Conservation (phyloP, 2,888 invertebrate species). For the Eupithecia dodoneata region DNA sequence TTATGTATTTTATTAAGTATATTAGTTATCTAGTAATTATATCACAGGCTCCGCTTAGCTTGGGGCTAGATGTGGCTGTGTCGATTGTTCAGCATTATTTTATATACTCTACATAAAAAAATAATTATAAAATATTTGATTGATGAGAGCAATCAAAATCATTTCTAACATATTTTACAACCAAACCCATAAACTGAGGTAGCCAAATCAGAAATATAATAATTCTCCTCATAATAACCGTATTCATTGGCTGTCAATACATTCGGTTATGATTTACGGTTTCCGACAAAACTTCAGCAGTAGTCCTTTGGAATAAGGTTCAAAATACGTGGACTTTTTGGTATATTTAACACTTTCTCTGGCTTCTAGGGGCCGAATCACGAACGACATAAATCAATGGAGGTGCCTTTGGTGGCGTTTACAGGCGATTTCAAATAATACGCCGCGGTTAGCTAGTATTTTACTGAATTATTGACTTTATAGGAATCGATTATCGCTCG, state of each 20-base stretch:
- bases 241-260: conserved; percentile 81
- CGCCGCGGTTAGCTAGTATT: conserved; percentile 48
- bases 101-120: background rate
- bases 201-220: conserved; percentile 52
- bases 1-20: too few relatives aligned
- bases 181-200: conserved; percentile 24
- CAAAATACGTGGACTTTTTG: conserved; percentile 27
- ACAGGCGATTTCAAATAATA: conserved; percentile 62
- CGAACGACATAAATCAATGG: conserved; percentile 75
- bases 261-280: conserved; percentile 71
- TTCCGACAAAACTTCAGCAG: conserved; percentile 12
- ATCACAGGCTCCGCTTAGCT: too few relatives aligned
- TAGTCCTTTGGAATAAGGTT: conserved; percentile 33
- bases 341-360: conserved; percentile 72
- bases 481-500: conserved; percentile 35
- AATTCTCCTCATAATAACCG: conserved; percentile 64
- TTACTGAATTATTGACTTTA: conserved; percentile 43
- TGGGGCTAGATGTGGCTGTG: too few relatives aligned
- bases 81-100: too few relatives aligned
- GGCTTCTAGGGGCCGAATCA: conserved; percentile 50
- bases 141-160: background rate
- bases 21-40: too few relatives aligned
- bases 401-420: conserved; percentile 63
- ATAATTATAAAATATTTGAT: background rate
- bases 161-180: conserved; percentile 5